Base-by-base conservation (phyloP, 2,113 vertebrate species). In the Corythaeola cristata region DNA sequence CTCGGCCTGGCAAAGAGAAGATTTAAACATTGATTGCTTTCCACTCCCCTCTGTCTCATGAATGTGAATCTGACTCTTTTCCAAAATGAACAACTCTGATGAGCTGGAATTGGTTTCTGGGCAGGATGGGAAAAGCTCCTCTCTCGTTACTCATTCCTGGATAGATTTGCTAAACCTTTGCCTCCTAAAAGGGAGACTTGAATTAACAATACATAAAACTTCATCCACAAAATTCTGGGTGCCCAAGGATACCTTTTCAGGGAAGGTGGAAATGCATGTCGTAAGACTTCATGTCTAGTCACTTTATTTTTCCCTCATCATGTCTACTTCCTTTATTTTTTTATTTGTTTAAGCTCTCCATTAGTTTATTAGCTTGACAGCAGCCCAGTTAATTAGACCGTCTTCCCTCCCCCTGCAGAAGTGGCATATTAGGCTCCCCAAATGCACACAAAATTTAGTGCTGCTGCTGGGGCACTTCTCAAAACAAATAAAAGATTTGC, bases 401-500 rank as follows among this genome's bases (percentile, higher is more conserved):
- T 96, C 97, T 93, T 98, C 97, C 96, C 96, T 97, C 96, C 95
- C 96, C 95, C 97, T 20, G 95, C 91, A 64, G 91, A 94, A 96
- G 95, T 84, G 93, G 88, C 18, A 58, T 8, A 81, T 37, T 95
- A 93, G 94, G 95, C 96, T 98, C 97, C 97, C 98, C 52, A 73
- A 97, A 97, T 93, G 96, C 97, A 97, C 97, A 97, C 97, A 98
- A 97, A 98, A 98, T 98, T 97, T 96, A 98, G 96, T 95, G 89
- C 97, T 90, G 92, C 97, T 94, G 97, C 94, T 64, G 97, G 85
- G 90, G 94, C 96, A 88, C 97, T 98, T 98, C 97, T 98, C 94
- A 98, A 98, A 98, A 98, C 98, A 98, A 98, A 98, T 98, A 98
- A 98, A 98, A 97, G 97, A 97, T 98, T 98, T 98, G 98, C 97